Evolutionary conservation across 2,113 vertebrate genomes (phyloP).

Genomic region (Marmota monax): DNA sequence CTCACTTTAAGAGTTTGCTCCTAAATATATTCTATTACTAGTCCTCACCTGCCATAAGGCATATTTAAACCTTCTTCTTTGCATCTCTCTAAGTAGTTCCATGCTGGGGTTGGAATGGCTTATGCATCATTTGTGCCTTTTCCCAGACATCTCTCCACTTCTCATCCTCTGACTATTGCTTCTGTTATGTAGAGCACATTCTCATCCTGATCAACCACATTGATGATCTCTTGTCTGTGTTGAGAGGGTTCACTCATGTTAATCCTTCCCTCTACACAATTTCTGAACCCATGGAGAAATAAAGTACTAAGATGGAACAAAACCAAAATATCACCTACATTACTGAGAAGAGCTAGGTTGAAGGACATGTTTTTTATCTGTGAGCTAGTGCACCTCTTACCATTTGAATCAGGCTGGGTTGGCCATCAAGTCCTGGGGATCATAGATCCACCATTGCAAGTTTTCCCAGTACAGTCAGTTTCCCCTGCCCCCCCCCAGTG

Average conservation of each 20-base stretch:
- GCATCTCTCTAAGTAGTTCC: slow-evolving; percentile 7
- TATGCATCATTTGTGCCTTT: background rate
- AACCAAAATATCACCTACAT: background rate
- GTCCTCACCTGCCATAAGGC: background rate
- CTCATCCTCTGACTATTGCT: background rate
- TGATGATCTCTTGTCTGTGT: background rate
- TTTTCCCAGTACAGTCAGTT: background rate
- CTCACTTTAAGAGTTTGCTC: background rate
- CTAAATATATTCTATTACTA: background rate
- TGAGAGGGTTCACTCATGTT: background rate
- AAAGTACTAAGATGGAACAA: background rate
- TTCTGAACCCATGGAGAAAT: background rate
- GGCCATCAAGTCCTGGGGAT: background rate
- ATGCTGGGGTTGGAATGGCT: background rate
- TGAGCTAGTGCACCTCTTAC: background rate
- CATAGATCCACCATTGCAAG: background rate
- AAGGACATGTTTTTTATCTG: background rate
- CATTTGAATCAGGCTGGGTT: background rate
- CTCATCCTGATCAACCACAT: background rate
- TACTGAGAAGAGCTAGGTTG: background rate
- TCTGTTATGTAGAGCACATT: background rate
- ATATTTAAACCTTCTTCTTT: background rate
- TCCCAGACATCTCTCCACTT: background rate
- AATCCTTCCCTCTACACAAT: background rate
- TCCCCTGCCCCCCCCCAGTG: background rate